These are phyloP conservation scores for Phoebastria nigripes DNA, from an alignment of 2,797 vertebrate genomes.

Conservation along the genomic window DNA sequence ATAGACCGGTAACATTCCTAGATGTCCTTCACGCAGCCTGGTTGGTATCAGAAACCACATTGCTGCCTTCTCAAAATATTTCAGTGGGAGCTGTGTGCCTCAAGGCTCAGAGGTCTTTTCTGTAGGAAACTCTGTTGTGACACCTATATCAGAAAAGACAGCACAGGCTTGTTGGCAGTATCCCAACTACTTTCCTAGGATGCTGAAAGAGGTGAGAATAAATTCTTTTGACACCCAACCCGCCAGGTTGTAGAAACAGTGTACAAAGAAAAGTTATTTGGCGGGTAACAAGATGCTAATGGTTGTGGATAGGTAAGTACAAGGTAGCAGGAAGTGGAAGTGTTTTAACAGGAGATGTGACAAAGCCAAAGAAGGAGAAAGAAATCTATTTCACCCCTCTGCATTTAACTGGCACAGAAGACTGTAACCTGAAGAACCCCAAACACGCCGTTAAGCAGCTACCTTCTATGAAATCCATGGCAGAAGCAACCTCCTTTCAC, in stretches of 20 bases:
- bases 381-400: neutral
- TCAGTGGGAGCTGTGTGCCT: neutral
- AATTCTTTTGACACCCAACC: conserved; percentile 13
- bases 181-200: neutral
- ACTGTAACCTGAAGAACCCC: neutral
- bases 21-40: neutral
- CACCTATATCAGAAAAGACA: conserved; percentile 12
- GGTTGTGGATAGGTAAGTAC: neutral
- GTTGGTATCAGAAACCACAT: neutral
- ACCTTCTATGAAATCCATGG: neutral
- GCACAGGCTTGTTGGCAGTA: neutral
- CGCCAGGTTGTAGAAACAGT: neutral
- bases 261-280: neutral
- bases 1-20: neutral
- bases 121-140: neutral
- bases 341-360: neutral
- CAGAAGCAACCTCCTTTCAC: neutral
- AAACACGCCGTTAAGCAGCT: fast-evolving
- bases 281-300: neutral
- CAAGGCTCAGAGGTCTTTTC: neutral
- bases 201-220: neutral
- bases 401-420: neutral
- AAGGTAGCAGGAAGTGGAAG: neutral
- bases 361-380: neutral
- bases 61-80: neutral